Conservation (phyloP, 2,797 vertebrate species). For the Alosa sapidissima region DNA sequence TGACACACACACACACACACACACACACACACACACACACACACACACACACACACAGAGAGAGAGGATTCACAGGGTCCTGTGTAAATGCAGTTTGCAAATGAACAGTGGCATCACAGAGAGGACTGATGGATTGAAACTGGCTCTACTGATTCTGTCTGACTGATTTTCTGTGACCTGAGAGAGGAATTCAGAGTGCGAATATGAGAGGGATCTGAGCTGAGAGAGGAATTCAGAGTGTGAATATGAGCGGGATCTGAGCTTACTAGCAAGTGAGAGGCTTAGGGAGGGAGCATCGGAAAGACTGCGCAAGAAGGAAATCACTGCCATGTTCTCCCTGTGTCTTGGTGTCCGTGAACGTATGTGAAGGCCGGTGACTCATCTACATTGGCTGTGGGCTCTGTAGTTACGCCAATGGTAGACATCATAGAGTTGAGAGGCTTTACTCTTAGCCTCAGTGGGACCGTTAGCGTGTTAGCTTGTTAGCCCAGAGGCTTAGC, state of each 20-base stretch:
- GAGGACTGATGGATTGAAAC: not conserved
- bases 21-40: not conserved
- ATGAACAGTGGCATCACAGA: not conserved
- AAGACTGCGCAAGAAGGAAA: not conserved
- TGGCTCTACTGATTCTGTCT: not conserved
- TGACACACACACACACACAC: no score
- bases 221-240: not conserved
- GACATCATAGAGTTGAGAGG: constrained; percentile 40
- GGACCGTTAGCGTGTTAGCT: not conserved
- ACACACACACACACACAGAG: not conserved
- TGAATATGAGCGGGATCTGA: not conserved
- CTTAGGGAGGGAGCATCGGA: not conserved
- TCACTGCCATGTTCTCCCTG: not conserved
- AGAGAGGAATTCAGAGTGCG: no score
- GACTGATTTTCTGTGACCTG: not conserved
- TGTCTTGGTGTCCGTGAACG: not conserved
- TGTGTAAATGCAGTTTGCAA: not conserved
- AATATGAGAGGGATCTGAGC: no score
- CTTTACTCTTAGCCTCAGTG: constrained; percentile 29
- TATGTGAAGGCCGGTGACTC: constrained; percentile 40
- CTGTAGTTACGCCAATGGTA: constrained; percentile 41
- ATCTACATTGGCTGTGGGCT: constrained; percentile 46
- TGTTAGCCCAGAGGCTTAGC: not conserved
- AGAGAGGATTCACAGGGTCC: not conserved
- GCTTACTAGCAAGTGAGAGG: not conserved